Evolutionary conservation across 53 echinoderm and acorn worm species (phyloP), one percentile per base, ranked within the genome.

Genomic region (Holothuria leucospilota): DNA sequence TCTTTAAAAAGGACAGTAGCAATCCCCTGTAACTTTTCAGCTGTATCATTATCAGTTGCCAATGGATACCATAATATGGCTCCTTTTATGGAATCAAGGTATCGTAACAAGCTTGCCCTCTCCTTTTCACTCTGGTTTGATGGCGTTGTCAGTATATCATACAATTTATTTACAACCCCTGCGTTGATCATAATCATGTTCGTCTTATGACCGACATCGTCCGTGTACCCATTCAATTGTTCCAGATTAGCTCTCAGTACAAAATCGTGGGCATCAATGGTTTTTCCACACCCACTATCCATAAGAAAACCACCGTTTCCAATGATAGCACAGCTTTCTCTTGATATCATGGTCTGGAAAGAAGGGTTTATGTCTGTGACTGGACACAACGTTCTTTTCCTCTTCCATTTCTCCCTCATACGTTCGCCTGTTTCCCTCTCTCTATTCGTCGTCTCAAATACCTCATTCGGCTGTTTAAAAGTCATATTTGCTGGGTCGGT

Each of bases 231-330:
- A 20, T 84, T 84, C 29, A 66, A 23, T 11, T 29, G 21, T 11
- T 65, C 68, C 51, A 84, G 12, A 49, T 68, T 84, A 4, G 84
- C 51, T 84, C 84, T 84, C 16, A 84, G 21, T 49, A 84, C 84
- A 63, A 40, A 84, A 68, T 84, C 68, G 25, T 84, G 84, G 7
- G 84, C 6, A 40, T 84, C 84, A 14, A 84, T 84, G 4, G 68
- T 51, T 25, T 8, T 6, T 16, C 84, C 84, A 24, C 84, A 84
- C 13, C 20, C 29, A 40, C 84, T 68, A 68, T 67, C 42, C 20
- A 84, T 29, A 8, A 84, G 40, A 10, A 84, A 60, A n/a, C 69
- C 84, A 2, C 53, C 20, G 51, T 84, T 68, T 20, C 84, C 84
- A 10, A 84, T 84, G 20, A 84, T 68, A 3, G 84, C 84, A 21